Conservation (phyloP, 2,888 invertebrate genomes). For the Idaea straminata region DNA sequence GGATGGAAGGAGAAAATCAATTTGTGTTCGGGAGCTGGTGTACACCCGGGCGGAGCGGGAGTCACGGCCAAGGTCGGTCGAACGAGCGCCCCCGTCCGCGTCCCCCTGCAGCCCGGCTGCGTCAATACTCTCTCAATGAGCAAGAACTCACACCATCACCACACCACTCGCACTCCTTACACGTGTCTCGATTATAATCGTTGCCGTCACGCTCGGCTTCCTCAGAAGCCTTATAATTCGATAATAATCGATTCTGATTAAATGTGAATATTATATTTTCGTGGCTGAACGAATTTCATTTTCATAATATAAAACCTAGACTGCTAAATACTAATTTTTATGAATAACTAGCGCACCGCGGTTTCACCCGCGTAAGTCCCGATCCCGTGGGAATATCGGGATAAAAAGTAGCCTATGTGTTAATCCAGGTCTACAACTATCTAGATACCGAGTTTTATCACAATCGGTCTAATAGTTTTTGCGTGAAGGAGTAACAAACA, state of each 20-base stretch:
- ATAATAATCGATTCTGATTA: slow-evolving; percentile 3
- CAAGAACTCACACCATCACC: slow-evolving; percentile 29
- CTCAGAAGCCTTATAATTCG: neutral
- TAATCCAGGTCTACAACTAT: too few relatives aligned
- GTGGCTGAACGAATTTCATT: slow-evolving; percentile 29
- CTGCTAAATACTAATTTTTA: too few relatives aligned
- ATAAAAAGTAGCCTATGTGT: too few relatives aligned
- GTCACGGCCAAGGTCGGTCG: slow-evolving; percentile 78
- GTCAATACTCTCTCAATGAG: slow-evolving; percentile 49
- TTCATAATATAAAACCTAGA: too few relatives aligned
- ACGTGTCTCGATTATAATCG: neutral
- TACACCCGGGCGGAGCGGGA: slow-evolving; percentile 53
- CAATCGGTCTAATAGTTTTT: too few relatives aligned
- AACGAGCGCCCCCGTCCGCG: slow-evolving; percentile 33
- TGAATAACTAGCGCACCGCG: too few relatives aligned
- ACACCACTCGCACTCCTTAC: slow-evolving; percentile 30
- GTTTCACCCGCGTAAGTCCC: too few relatives aligned
- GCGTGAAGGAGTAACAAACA: too few relatives aligned
- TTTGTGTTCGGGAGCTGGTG: slow-evolving; percentile 51
- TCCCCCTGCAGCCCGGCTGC: slow-evolving; percentile 31
- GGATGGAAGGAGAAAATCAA: slow-evolving; percentile 50
- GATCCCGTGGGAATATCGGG: too few relatives aligned
- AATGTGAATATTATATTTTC: slow-evolving; percentile 10
- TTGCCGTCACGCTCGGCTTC: slow-evolving; percentile 5
- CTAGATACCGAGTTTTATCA: too few relatives aligned